Conservation (phyloP, 1,140 invertebrate genomes). For the Rhizoglyphus robini region DNA sequence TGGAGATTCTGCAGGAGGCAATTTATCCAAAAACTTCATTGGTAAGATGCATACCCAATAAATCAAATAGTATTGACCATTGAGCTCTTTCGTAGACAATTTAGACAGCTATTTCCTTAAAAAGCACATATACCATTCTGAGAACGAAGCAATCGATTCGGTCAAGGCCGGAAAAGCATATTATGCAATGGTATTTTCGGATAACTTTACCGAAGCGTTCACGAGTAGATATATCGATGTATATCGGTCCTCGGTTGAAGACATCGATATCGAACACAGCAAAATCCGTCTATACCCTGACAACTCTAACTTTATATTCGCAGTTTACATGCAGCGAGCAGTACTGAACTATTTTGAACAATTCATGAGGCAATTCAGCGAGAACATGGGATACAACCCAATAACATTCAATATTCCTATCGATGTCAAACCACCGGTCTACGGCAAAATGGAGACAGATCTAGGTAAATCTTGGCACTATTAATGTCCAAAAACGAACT, state of each 20-base stretch:
- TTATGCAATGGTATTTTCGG: constrained; percentile 12
- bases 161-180: background rate
- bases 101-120: constrained; percentile 4
- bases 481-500: background rate
- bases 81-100: background rate
- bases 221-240: background rate
- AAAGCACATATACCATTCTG: background rate
- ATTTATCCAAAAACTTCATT: constrained; percentile 3
- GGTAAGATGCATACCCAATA: background rate
- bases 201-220: constrained; percentile 16
- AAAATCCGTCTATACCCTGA: constrained; percentile 16
- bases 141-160: constrained; percentile 10
- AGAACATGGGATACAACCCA: constrained; percentile 19
- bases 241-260: background rate
- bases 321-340: constrained; percentile 19
- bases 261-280: constrained; percentile 11
- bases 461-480: background rate
- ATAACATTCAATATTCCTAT: constrained; percentile 25
- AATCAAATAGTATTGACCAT: background rate
- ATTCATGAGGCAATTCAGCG: constrained; percentile 26
- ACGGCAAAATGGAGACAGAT: constrained; percentile 52
- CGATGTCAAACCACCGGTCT: constrained; percentile 68
- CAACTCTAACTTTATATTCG: constrained; percentile 15
- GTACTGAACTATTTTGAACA: constrained; percentile 23
- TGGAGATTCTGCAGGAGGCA: constrained; percentile 44